Evolutionary conservation across 1,140 invertebrate genomes (phyloP).

Genomic region (Drosophila malerkotliana): DNA sequence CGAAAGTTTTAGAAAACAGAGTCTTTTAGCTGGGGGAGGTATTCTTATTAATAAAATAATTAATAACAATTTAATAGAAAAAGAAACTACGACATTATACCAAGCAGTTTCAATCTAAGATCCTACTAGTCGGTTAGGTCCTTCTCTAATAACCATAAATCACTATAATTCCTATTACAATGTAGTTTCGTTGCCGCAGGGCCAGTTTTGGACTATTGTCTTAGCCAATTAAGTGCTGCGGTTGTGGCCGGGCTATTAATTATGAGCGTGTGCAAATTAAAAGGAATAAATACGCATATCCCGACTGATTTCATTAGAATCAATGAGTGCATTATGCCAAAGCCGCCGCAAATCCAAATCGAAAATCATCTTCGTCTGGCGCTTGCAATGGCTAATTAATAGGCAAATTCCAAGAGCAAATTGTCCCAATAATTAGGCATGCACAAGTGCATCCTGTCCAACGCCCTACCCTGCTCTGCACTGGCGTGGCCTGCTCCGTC

Average conservation of each 20-base stretch:
- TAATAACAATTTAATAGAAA: not conserved
- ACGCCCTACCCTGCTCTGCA: not conserved
- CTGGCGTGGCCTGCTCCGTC: not conserved
- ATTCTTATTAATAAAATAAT: conserved; percentile 1
- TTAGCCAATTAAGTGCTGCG: conserved; percentile 40
- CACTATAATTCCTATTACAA: conserved; percentile 43
- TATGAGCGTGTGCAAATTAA: conserved; percentile 72
- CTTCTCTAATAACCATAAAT: conserved; percentile 47
- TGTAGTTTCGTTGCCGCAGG: conserved; percentile 9
- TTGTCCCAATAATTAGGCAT: conserved; percentile 80
- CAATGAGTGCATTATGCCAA: conserved; percentile 74
- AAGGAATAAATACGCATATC: conserved; percentile 38
- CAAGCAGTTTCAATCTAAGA: not conserved
- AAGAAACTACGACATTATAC: too few relatives aligned
- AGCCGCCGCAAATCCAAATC: conserved; percentile 61
- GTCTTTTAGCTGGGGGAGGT: not conserved
- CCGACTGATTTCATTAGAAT: conserved; percentile 78
- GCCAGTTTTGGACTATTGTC: conserved; percentile 14
- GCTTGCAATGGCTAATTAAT: conserved; percentile 72
- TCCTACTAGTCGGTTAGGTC: conserved; percentile 12
- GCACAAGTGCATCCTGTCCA: conserved; percentile 63
- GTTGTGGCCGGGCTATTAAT: conserved; percentile 64
- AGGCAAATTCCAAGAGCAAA: conserved; percentile 76
- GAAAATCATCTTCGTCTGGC: conserved; percentile 31
- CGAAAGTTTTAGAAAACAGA: not conserved